phyloP scores from a whole-genome alignment of 1,140 invertebrate genomes.

The Pantala flavescens region DNA sequence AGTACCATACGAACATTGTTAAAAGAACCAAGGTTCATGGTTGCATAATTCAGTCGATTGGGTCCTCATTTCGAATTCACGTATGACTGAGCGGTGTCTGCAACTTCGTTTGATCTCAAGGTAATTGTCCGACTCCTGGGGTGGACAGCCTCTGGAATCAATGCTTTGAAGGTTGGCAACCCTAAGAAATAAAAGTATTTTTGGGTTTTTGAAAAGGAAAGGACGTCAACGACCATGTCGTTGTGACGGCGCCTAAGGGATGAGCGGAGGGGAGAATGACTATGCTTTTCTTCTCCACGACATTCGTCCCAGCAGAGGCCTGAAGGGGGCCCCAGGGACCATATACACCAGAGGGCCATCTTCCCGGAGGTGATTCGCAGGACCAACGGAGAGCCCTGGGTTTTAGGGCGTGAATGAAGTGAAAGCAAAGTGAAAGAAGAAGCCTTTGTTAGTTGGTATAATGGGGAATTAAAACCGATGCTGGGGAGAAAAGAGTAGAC shows the following conservation, averaged over 20 bases:
- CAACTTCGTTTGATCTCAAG: too few relatives aligned
- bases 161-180: too few relatives aligned
- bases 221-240: background rate
- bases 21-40: too few relatives aligned
- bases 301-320: background rate
- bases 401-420: background rate
- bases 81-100: too few relatives aligned
- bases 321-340: background rate
- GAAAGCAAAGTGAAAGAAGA: background rate
- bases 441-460: background rate
- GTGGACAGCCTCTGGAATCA: too few relatives aligned
- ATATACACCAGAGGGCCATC: background rate
- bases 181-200: background rate
- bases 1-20: too few relatives aligned
- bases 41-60: too few relatives aligned
- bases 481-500: background rate
- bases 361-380: too few relatives aligned
- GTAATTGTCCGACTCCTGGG: too few relatives aligned
- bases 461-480: conserved; percentile 5
- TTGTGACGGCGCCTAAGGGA: background rate
- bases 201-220: background rate
- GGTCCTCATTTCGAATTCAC: too few relatives aligned
- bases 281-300: background rate
- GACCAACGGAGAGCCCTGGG: too few relatives aligned
- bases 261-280: background rate